These are phyloP conservation scores for Rutpela maculata DNA, from an alignment of 2,888 invertebrate species.

Conservation along the genomic window DNA sequence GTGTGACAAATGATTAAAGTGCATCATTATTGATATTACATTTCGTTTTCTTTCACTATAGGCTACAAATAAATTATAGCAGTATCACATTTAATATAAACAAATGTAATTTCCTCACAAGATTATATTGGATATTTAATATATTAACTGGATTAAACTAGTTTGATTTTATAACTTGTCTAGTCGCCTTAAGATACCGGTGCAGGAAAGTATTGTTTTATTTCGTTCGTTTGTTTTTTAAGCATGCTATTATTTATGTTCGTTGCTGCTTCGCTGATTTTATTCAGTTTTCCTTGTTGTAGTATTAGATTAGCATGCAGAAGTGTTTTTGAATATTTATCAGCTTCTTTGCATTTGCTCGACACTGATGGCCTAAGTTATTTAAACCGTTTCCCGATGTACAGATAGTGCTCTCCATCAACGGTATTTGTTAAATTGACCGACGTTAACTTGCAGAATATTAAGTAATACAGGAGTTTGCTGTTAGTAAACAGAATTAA, in stretches of 20 bases:
- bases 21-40: too few relatives aligned
- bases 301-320: conserved; percentile 50
- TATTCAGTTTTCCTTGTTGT: conserved; percentile 43
- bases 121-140: too few relatives aligned
- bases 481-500: conserved; percentile 31
- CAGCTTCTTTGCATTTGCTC: conserved; percentile 49
- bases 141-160: neutral
- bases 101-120: too few relatives aligned
- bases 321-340: conserved; percentile 54
- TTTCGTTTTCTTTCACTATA: too few relatives aligned
- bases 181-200: neutral
- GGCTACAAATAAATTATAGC: too few relatives aligned
- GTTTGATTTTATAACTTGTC: neutral
- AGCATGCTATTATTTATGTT: conserved; percentile 31
- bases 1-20: too few relatives aligned
- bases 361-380: conserved; percentile 44
- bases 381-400: conserved; percentile 48
- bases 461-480: conserved; percentile 35
- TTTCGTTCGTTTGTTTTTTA: neutral
- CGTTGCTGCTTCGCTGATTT: conserved; percentile 43
- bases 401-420: conserved; percentile 38
- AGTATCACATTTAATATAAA: too few relatives aligned
- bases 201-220: conserved; percentile 16
- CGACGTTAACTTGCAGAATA: conserved; percentile 45
- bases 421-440: conserved; percentile 46